A percentile compares a stretch with the other conserved stretches of the same genome.
Conservation (phyloP, 2,797 vertebrate genomes). For the Mormyrus hasselquistii region DNA sequence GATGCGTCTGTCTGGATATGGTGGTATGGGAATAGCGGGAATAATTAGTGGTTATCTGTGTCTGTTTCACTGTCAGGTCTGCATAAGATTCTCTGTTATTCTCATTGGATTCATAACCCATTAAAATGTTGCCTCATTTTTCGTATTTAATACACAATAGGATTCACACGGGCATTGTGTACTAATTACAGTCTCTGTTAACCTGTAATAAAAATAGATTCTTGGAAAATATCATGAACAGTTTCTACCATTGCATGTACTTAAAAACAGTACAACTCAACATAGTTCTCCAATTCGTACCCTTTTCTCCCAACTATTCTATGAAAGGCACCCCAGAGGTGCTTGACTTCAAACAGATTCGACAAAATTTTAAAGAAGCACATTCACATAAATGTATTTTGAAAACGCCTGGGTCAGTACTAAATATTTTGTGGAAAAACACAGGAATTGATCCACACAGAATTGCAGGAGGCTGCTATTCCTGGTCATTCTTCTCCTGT, state of each 20-base stretch:
- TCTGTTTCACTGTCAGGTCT: conserved; percentile 62
- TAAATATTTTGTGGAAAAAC: conserved; percentile 46
- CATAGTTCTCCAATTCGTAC: conserved; percentile 45
- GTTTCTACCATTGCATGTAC: neutral
- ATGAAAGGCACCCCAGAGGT: conserved; percentile 32
- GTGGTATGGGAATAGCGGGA: conserved; percentile 48
- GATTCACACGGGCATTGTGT: conserved; percentile 49
- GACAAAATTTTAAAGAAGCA: neutral
- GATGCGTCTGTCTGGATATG: conserved; percentile 36
- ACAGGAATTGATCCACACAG: conserved; percentile 51
- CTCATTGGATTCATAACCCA: conserved; percentile 67
- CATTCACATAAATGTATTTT: conserved; percentile 21
- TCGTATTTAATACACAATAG: conserved; percentile 57
- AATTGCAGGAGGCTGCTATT: conserved; percentile 56
- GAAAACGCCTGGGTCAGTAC: conserved; percentile 39
- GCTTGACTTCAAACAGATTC: conserved; percentile 33
- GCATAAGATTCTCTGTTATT: conserved; percentile 60
- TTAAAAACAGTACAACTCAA: conserved; percentile 29
- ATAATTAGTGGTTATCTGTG: conserved; percentile 65
- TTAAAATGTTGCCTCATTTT: conserved; percentile 61
- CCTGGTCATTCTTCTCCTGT: conserved; percentile 48
- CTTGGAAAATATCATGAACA: conserved; percentile 3
- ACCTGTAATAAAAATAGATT: conserved; percentile 24
- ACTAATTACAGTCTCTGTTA: conserved; percentile 33
- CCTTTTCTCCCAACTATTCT: neutral